These are phyloP conservation scores for Sturnus vulgaris DNA, from an alignment of 2,113 vertebrate genomes.

Conservation along the genomic window DNA sequence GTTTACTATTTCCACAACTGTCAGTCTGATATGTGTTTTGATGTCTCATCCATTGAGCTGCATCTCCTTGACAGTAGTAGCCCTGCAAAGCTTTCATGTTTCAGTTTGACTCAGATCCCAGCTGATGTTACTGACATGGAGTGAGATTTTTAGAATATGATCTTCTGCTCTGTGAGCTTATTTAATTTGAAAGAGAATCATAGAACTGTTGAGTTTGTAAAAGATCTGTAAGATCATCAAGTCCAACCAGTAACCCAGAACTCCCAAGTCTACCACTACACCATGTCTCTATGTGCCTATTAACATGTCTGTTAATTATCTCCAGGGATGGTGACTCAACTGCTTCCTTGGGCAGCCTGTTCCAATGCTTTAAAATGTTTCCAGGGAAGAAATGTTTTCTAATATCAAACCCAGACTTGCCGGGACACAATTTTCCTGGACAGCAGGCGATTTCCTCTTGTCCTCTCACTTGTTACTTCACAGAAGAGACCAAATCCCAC, in stretches of 20 bases:
- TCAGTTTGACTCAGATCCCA: neutral
- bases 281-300: too few species aligned
- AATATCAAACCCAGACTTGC: neutral
- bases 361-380: neutral
- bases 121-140: neutral
- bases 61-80: neutral
- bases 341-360: neutral
- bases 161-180: neutral
- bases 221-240: neutral
- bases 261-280: neutral
- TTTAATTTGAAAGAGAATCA: neutral
- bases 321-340: neutral
- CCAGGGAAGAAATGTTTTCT: neutral
- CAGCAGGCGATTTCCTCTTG: neutral
- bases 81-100: neutral
- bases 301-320: neutral
- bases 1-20: neutral
- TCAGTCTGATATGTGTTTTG: neutral
- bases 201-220: neutral
- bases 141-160: neutral
- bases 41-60: neutral
- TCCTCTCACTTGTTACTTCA: neutral
- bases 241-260: neutral
- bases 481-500: neutral
- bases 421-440: neutral